Evolutionary conservation across 2,797 vertebrate genomes (phyloP), one percentile per base, ranked within the genome.

Genomic region (Menidia menidia): DNA sequence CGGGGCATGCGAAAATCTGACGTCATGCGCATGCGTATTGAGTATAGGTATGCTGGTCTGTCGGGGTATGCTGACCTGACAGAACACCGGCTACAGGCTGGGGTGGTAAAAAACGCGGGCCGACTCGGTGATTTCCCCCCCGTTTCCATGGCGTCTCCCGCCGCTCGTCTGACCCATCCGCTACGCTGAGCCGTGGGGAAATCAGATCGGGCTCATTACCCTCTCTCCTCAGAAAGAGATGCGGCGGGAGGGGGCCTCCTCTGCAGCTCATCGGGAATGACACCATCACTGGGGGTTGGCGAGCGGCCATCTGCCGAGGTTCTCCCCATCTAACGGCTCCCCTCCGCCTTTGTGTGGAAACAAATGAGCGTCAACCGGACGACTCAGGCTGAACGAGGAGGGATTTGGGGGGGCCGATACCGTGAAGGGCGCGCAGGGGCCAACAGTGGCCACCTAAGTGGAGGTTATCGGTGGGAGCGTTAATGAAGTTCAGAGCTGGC

Each of bases 171-270:
- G 91, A 92, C 87, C 92, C 87, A 88, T 88, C 83, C 73, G 89
- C 92, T 91, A 92, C 89, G 88, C 87, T 84, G 89, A 92, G 87
- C 88, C 83, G 87, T 56, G 76, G 91, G 87, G 84, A 89, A 92
- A 87, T 92, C 84, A 89, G 92, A 89, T 92, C 89, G 90, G 89
- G 89, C 92, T 92, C 91, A 91, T 94, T 94, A 92, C 90, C 87
- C 78, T 92, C 78, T 92, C 84, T 90, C 82, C 85, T 91, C 86
- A 82, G 85, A 87, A 68, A 25, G 83, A 65, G 73, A 90, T 76
- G 84, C 76, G 25, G 1, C 25, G 78, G 75, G 74, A 86, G 87
- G 32, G 44, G 56, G 61, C 11, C 42, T 72, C 61, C 75, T 75
- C 80, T 77, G 67, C 61, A 32, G 77, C 85, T 85, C 78, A 81